Percentiles rank a stretch among this genome's conserved stretches.
Conservation (phyloP, 2,113 vertebrate genomes). For the Anser cygnoides region DNA sequence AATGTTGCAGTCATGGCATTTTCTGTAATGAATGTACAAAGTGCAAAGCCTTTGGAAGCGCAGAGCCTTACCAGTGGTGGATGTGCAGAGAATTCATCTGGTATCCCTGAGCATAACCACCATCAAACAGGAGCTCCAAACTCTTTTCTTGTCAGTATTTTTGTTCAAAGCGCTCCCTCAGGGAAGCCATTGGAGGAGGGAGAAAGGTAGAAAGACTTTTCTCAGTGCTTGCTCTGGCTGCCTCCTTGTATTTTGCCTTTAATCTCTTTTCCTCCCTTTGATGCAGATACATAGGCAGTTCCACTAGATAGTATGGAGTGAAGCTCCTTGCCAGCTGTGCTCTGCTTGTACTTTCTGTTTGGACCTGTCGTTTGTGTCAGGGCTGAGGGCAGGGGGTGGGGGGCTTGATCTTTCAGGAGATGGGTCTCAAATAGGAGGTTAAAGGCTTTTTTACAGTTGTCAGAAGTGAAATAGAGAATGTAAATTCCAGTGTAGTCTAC, state of each 20-base stretch:
- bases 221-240: not conserved
- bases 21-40: not conserved
- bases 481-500: not conserved
- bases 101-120: not conserved
- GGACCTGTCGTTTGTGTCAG: fast-evolving
- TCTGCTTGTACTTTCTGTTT: not conserved
- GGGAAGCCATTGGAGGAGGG: not conserved
- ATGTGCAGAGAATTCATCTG: not conserved
- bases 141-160: not conserved
- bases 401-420: not conserved
- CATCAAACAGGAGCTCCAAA: not conserved
- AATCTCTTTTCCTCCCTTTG: not conserved
- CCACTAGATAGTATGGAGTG: fast-evolving
- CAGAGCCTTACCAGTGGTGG: not conserved
- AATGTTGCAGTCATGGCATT: fast-evolving
- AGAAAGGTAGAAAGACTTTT: not conserved
- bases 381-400: not conserved
- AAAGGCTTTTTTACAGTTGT: not conserved
- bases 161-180: not conserved
- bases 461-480: not conserved
- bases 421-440: not conserved
- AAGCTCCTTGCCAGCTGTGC: not conserved
- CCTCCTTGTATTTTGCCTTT: conserved; percentile 1
- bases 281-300: not conserved
- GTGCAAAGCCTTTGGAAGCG: not conserved